Conservation (phyloP, 2,888 invertebrate species). For the Trachelus troglodyta region DNA sequence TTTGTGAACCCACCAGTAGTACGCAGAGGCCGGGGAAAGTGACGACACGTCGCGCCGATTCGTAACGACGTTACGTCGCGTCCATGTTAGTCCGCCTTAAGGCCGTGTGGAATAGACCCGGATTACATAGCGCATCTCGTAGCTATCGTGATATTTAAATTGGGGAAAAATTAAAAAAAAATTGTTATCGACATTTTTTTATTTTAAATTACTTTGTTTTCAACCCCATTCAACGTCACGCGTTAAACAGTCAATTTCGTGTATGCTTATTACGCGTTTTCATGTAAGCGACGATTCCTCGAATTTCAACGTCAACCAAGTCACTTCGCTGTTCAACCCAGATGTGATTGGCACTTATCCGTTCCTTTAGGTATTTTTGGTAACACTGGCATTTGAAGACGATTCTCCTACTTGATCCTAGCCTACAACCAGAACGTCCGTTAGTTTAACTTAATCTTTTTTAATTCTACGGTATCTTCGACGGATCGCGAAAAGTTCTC, state of each 20-base stretch:
- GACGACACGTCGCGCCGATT: slow-evolving; percentile 42
- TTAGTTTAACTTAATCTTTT: not conserved
- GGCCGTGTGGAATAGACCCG: slow-evolving; percentile 2
- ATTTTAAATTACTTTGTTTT: not conserved
- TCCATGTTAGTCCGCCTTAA: slow-evolving; percentile 27
- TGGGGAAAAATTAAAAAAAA: not conserved
- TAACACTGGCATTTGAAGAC: not conserved
- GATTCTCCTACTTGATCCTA: not conserved
- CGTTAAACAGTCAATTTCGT: not conserved
- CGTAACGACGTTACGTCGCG: slow-evolving; percentile 48
- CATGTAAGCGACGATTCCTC: not conserved
- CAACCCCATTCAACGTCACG: not conserved
- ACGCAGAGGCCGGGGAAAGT: slow-evolving; percentile 47
- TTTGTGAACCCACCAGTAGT: slow-evolving; percentile 30
- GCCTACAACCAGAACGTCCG: not conserved
- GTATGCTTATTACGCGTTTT: not conserved
- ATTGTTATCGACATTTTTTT: not conserved
- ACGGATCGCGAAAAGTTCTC: not conserved
- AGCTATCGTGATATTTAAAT: slow-evolving; percentile 29
- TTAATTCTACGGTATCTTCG: not conserved
- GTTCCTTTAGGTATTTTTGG: not conserved
- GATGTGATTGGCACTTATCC: not conserved
- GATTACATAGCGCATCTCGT: slow-evolving; percentile 16
- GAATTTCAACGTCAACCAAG: not conserved
- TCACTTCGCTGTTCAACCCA: not conserved